phyloP scores from a whole-genome alignment of 2,113 vertebrate genomes.

The Chloropsis hardwickii region DNA sequence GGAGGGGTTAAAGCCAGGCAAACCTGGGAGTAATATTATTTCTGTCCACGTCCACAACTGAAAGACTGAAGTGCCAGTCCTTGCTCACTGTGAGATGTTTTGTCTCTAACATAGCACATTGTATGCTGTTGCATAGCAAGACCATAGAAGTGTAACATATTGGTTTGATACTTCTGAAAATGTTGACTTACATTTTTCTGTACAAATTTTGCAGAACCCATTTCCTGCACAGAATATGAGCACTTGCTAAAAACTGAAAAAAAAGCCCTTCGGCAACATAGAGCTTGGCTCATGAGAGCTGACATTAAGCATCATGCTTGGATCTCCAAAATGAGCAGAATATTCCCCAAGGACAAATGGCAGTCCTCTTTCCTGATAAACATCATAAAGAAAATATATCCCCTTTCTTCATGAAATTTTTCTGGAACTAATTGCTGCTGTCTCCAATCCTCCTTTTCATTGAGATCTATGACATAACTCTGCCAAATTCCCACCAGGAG shows the following conservation, averaged over 20 bases:
- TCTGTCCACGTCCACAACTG: neutral
- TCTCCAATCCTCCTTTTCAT: neutral
- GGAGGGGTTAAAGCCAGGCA: neutral
- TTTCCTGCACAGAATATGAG: neutral
- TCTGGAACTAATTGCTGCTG: neutral
- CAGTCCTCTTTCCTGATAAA: neutral
- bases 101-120: neutral
- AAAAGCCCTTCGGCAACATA: neutral
- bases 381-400: neutral
- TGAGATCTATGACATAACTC: neutral
- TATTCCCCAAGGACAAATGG: neutral
- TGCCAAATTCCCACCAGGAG: neutral
- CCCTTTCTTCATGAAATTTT: neutral
- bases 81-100: neutral
- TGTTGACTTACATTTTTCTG: neutral
- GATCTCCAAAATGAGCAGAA: neutral
- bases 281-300: neutral
- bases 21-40: neutral
- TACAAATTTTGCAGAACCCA: neutral
- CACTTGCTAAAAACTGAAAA: neutral
- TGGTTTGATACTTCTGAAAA: neutral
- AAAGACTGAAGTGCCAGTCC: neutral
- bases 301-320: neutral
- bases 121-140: neutral
- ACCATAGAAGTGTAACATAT: neutral